Base-by-base conservation (phyloP, 2,888 invertebrate genomes). In the Ashinkailepas kermadecensis region DNA sequence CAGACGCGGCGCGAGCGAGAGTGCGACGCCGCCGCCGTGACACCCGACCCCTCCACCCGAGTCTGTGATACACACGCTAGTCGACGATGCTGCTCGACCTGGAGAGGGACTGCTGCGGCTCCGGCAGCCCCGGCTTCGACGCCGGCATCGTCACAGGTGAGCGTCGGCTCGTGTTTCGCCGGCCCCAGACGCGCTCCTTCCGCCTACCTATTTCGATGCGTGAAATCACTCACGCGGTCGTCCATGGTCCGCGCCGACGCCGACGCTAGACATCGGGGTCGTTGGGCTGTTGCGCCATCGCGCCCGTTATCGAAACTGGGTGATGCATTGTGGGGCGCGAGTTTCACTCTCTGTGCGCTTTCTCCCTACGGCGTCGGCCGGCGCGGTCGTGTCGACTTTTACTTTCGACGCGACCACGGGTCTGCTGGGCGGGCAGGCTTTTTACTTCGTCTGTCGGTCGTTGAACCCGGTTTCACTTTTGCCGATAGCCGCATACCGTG, bases 321-420 rank as follows among this genome's bases (percentile, higher is more conserved):
- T 0, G 74, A 74, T 21, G 54, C 74, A 56, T 74, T 9, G 54
- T 18, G 56, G 39, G 21, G 15, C 1, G 23, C 56, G 54, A 18
- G 74, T 56, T 74, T 74, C 74, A 74, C 74, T 74, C 23, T 74
- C 74, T 56, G 74, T 54, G 4, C 11, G 56, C 74, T 74, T 74
- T 74, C 74, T 74, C 74, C 56, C 9, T 21, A 9, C 54, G 74
- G 59, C 56, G 18, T 1, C 74, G 21, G 21, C n/a, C 54, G 74
- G 39, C 56, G 8, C 10, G 15, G 10, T 56, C 56, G 56, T 9
- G 11, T 74, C 56, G 15, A 74, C 74, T 74, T 74, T 74, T 74
- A 74, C 74, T 74, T 74, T 74, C 56, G 56, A 15, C 54, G 74
- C 56, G 74, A 21, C 54, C 56, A 3, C 59, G 59, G 59, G 11